Evolutionary conservation across 23 tunicate species (phyloP).

Genomic region (Trididemnum clinides): DNA sequence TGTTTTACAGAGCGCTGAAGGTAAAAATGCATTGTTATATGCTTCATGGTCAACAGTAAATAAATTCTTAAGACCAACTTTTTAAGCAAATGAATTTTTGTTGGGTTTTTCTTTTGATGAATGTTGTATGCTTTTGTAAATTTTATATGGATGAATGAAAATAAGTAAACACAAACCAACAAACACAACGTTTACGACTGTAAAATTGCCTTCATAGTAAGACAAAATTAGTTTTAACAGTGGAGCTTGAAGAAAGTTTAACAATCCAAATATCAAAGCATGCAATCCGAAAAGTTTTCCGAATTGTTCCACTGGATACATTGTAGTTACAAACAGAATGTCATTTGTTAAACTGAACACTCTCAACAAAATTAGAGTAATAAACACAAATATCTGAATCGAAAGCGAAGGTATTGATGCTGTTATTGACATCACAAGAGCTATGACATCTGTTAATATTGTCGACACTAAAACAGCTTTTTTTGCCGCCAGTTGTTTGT

Average conservation of each 20-base stretch:
- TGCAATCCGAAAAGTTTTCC: conserved; percentile 5
- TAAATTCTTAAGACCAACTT: too few species aligned
- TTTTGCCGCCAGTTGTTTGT: neutral
- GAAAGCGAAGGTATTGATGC: neutral
- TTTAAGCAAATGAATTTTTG: too few species aligned
- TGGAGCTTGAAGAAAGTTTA: neutral
- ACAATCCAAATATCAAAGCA: neutral
- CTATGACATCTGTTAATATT: neutral
- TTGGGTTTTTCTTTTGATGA: neutral
- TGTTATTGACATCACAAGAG: neutral
- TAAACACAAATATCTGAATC: neutral
- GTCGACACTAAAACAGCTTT: neutral
- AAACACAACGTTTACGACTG: neutral
- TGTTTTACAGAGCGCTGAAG: too few species aligned
- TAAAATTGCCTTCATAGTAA: neutral
- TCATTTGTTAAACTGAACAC: neutral
- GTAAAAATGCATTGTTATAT: too few species aligned
- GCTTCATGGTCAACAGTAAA: too few species aligned
- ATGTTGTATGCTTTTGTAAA: neutral
- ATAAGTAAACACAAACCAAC: neutral
- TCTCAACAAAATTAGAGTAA: neutral
- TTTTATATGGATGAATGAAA: neutral
- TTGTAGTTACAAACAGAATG: neutral
- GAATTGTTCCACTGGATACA: conserved; percentile 10
- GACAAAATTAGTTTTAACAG: neutral